Evolutionary conservation across 2,113 vertebrate species (phyloP), one percentile per base, ranked within the genome.

Genomic region (Atractosteus spatula): DNA sequence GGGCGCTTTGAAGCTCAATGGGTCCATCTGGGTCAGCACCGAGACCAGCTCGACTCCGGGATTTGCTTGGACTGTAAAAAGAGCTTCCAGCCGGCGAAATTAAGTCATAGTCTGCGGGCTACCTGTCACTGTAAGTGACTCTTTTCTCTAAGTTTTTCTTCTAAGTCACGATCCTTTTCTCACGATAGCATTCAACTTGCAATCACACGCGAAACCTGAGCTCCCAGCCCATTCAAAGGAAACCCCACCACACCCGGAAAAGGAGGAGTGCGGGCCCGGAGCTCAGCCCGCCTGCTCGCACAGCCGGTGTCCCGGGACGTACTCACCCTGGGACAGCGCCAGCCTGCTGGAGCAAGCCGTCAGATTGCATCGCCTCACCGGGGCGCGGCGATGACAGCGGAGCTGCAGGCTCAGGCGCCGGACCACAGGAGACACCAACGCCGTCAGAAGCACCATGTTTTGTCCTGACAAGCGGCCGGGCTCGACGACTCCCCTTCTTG

Each of bases 291-390:
- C n/a, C 10, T 10, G 17, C n/a, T 41, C 29, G 2, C 29, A 14
- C 43, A 44, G 11, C 13, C 41, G 41, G 4, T 2, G 8, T 14
- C 43, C 13, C 14, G 41, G 42, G 17, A n/a, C 3, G 41, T 61
- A 94, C 94, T 93, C 73, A 95, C 95, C 76, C 78, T 89, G 85
- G 0, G 90, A 92, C 51, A 93, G 88, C 56, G 90, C 87, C 73
- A 88, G 91, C 89, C 88, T 95, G 87, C 93, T 95, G 0, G 94
- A 94, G 73, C 92, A 95, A n/a, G 90, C 90, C 0, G 86, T 79
- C 17, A 97, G 84, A 79, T 89, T 94, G 79, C 95, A 97, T 7
- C 62, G 62, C 44, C 95, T 77, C 17, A 74, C 82, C 0, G 89
- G 80, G 6, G 81, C 84, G 57, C 87, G 68, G 3, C 81, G 81